Evolutionary conservation across 1,140 invertebrate genomes (phyloP).

Genomic region (Bombus sibiricus): DNA sequence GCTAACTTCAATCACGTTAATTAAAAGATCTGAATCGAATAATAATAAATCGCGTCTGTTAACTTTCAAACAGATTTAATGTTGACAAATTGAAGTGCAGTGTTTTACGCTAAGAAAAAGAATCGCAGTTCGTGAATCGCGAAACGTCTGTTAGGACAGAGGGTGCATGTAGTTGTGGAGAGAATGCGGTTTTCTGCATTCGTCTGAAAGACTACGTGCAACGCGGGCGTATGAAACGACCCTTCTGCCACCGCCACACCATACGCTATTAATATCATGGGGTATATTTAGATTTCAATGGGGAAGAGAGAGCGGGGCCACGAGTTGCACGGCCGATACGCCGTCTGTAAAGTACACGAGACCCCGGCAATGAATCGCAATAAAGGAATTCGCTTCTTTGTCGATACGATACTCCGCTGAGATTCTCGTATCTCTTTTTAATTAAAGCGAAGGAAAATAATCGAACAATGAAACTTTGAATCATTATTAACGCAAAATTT

Average conservation of each 20-base stretch:
- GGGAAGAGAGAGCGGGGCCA: constrained; percentile 70
- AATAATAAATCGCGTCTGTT: neutral
- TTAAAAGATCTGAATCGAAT: neutral
- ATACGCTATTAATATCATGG: constrained; percentile 78
- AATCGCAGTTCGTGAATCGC: neutral
- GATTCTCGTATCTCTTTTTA: neutral
- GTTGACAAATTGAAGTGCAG: neutral
- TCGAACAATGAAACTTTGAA: neutral
- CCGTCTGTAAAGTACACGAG: constrained; percentile 67
- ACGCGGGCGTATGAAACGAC: constrained; percentile 63
- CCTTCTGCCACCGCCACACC: constrained; percentile 66
- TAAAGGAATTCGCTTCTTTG: constrained; percentile 53
- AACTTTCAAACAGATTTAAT: neutral
- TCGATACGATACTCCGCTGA: neutral
- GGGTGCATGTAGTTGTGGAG: constrained; percentile 7
- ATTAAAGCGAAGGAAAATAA: neutral
- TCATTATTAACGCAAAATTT: neutral
- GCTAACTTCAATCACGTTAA: neutral
- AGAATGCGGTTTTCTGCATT: constrained; percentile 63
- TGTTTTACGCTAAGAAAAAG: neutral
- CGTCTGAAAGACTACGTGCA: constrained; percentile 44
- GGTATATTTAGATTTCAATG: constrained; percentile 80
- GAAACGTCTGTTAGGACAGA: neutral
- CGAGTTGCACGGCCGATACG: constrained; percentile 67
- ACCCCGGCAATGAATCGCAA: constrained; percentile 44